phyloP scores from a whole-genome alignment of 2,888 invertebrate genomes.

The Rhogogaster chlorosoma region DNA sequence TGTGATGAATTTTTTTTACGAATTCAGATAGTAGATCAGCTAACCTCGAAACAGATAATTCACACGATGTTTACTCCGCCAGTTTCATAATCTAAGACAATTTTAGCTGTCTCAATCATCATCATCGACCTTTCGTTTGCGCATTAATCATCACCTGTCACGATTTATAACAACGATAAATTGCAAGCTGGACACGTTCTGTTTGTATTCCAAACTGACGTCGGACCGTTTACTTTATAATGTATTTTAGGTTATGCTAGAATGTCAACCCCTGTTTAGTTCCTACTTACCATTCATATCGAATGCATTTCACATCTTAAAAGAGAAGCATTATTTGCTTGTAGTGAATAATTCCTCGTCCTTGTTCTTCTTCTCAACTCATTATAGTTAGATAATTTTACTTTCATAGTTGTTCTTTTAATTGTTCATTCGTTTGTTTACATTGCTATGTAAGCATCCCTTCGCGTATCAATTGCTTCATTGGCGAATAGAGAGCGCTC shows the following conservation, averaged over 20 bases:
- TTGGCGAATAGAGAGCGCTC: background rate
- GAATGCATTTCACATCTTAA: too few species aligned
- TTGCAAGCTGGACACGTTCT: background rate
- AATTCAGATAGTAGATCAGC: background rate
- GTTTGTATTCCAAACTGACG: background rate
- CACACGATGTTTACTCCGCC: background rate
- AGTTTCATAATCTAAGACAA: background rate
- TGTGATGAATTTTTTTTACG: background rate
- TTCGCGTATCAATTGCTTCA: background rate
- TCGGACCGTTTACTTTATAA: background rate
- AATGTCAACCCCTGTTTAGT: background rate
- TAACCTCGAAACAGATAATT: background rate
- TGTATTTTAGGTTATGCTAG: background rate
- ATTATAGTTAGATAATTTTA: background rate
- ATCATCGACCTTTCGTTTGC: background rate
- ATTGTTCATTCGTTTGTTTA: background rate
- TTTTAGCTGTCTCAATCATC: background rate
- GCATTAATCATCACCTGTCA: background rate
- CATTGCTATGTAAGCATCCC: background rate
- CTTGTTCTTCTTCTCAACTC: too few species aligned
- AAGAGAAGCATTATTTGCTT: too few species aligned
- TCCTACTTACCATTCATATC: too few species aligned
- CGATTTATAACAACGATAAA: background rate
- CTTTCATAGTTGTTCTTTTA: background rate
- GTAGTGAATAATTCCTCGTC: too few species aligned